Evolutionary conservation across 1,140 invertebrate species (phyloP), one percentile per base, ranked within the genome.

Genomic region (Notospermus geniculatus): DNA sequence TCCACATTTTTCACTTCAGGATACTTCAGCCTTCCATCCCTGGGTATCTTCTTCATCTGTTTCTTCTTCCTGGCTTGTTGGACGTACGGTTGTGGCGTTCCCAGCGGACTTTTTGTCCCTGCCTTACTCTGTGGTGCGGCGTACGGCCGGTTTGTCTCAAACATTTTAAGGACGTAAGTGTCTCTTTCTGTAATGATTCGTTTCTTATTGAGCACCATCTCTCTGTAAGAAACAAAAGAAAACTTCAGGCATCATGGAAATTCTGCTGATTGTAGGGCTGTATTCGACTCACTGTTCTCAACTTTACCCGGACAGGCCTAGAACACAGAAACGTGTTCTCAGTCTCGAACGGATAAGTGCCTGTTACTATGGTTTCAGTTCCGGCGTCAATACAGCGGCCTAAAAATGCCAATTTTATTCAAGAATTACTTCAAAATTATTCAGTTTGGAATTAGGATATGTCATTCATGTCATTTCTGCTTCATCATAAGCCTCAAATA

Each of bases 31-130:
- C 86, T 90, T 15, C 72, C 85, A 17, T 92, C 93, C 0, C 75
- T 98, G 19, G 76, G 87, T 1, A 80, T 91, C 9, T 98, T 98
- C 79, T 90, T 94, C 28, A 54, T 91, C 0, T 83, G 90, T 62
- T 98, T 98, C 76, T 98, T 93, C 79, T 77, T 96, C 5, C 80
- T 99, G 63, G 90, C 94, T 1, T 88, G 88, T 39, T 91, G 89
- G 85, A 98, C 96, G 0, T 98, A 97, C 79, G 97, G 96, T 0
- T 81, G 98, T 1, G 88, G 90, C 17, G 90, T 98, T 27, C 96
- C 95, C 0, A 89, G 91, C 75, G 97, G 97, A 15, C 84, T 99
- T 22, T 99, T 99, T 75, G 97, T 99, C 76, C 97, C 97, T 1
- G 89, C 89, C 9, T 82, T 98, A 15, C 82, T 99, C 2, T 94